Base-by-base conservation (phyloP, 2,797 vertebrate species). In the Odontamblyopus rebecca region DNA sequence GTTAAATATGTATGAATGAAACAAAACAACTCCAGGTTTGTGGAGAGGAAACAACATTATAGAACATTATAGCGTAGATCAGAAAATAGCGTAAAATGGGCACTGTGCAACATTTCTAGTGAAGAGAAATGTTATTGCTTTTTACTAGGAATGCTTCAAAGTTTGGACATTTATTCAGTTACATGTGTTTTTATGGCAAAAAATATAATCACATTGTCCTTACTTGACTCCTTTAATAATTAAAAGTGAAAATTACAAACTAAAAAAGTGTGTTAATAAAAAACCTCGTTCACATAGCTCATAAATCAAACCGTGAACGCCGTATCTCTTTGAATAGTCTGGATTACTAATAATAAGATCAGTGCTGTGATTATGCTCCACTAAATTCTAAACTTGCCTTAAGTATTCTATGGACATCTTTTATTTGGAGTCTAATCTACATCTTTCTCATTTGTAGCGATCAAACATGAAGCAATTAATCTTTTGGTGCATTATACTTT, bases 331-430 rank as follows among this genome's bases (percentile, higher is more conserved):
- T 66, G 50, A 67, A 53, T 30, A 9, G 19, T 29, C 16, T n/a
- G 4, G 16, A 67, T 54, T 19, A 18, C 50, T 53, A 50, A 30
- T 67, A 54, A 53, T 54, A 50, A 50, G 48, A 67, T 53, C 29
- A 67, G 3, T 32, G 6, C 50, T 27, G 48, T 53, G 50, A 67
- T 53, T 67, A 51, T 48, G 15, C 38, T 23, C n/a, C 16, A 23
- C 38, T 68, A 32, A 73, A 67, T 35, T 12, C 29, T 62, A 75
- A 69, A 41, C 54, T 38, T n/a, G 48, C 60, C 18, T 73, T 57
- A 74, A 73, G 73, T 82, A 60, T 77, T 78, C 38, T 44, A 12
- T 12, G 27, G 75, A 73, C 61, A 68, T 79, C 26, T 74, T 79
- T 72, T 72, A 59, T 76, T 82, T 76, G 32, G 15, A 27, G 11